Conservation (phyloP, 2,797 vertebrate genomes). For the Parauchenoglanis ngamensis region DNA sequence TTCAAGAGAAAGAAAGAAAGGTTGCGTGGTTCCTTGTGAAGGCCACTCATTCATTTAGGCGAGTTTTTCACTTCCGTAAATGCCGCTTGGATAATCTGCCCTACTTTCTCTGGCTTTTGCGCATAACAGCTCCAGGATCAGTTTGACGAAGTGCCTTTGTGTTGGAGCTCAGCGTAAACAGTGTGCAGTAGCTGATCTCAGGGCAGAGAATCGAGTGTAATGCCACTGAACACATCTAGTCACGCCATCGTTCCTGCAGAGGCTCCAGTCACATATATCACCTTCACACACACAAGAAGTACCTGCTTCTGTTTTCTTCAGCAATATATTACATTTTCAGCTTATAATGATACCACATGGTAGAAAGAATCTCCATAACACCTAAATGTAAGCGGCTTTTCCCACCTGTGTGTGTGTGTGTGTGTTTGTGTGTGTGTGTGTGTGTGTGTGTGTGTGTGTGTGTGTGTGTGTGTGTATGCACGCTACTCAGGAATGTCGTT, state of each 20-base stretch:
- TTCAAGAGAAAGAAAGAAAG: constrained; percentile 11
- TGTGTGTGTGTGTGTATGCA: too few relatives aligned
- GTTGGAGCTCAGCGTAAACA: constrained; percentile 53
- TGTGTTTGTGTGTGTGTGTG: background rate
- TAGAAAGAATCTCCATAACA: background rate
- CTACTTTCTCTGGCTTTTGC: constrained; percentile 17
- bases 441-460: background rate
- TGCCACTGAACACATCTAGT: background rate
- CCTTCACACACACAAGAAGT: background rate
- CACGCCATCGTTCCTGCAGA: background rate
- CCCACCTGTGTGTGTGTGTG: background rate
- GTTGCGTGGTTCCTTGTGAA: constrained; percentile 32
- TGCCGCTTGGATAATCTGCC: constrained; percentile 29
- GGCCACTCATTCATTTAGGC: constrained; percentile 32
- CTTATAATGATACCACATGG: too few relatives aligned
- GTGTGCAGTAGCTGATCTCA: background rate
- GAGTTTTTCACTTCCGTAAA: constrained; percentile 24
- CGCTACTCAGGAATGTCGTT: background rate
- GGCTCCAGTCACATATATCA: background rate
- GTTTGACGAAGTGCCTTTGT: constrained; percentile 48
- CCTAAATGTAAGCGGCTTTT: background rate
- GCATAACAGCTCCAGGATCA: constrained; percentile 19
- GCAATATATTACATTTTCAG: background rate
- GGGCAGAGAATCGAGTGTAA: background rate
- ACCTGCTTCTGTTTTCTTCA: background rate